phyloP scores from a whole-genome alignment of 2,888 invertebrate species.

The Standfussiana lucernea region DNA sequence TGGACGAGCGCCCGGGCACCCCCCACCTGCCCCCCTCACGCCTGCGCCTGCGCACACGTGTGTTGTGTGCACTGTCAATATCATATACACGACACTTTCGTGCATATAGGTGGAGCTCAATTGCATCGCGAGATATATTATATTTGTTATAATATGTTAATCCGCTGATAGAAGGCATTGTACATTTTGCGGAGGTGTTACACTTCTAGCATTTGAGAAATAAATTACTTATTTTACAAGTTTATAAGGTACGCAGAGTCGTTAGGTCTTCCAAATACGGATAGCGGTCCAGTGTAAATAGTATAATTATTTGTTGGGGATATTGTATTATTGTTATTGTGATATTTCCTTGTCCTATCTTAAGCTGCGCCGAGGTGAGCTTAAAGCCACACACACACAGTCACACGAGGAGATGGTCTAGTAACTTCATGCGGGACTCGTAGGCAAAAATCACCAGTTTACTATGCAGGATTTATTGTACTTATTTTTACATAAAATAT shows the following conservation, averaged over 20 bases:
- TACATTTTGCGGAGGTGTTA: slow-evolving; percentile 46
- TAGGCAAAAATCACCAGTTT: background rate
- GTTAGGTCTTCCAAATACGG: slow-evolving; percentile 47
- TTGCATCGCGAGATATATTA: slow-evolving; percentile 44
- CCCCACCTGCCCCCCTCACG: background rate
- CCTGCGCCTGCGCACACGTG: slow-evolving; percentile 63
- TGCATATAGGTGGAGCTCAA: slow-evolving; percentile 47
- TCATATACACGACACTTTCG: slow-evolving; percentile 42
- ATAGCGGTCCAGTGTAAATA: slow-evolving; percentile 26
- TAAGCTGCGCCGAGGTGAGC: slow-evolving; percentile 14
- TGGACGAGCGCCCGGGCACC: slow-evolving; percentile 60
- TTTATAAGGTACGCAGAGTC: slow-evolving; percentile 23
- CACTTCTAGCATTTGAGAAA: slow-evolving; percentile 46
- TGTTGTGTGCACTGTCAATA: slow-evolving; percentile 58
- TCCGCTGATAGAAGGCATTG: slow-evolving; percentile 49
- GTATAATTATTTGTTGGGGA: slow-evolving; percentile 37
- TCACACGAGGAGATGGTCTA: background rate
- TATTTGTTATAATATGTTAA: slow-evolving; percentile 53
- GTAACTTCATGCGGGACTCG: background rate
- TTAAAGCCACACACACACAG: slow-evolving; percentile 10
- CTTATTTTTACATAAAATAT: background rate
- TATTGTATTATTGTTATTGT: slow-evolving; percentile 33
- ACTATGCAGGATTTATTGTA: background rate
- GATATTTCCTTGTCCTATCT: slow-evolving; percentile 40
- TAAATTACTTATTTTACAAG: slow-evolving; percentile 50